These are phyloP conservation scores for Gymnocephalus cernua DNA, from an alignment of 2,113 vertebrate species.

Conservation along the genomic window DNA sequence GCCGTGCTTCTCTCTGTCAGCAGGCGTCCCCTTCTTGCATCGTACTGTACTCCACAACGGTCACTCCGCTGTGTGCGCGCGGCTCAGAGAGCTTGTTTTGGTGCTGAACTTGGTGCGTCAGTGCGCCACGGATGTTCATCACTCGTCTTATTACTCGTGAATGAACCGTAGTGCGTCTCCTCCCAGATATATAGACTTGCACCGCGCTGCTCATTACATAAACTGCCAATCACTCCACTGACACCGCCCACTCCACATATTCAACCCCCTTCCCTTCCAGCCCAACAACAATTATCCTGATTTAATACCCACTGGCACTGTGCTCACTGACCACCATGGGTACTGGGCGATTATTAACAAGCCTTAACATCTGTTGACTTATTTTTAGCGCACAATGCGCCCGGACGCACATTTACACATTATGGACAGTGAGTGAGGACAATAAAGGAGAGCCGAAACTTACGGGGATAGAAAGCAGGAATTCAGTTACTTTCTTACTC, in stretches of 20 bases:
- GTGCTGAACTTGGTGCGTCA: slow-evolving; percentile 73
- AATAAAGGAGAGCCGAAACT: slow-evolving; percentile 42
- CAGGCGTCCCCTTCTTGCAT: slow-evolving; percentile 71
- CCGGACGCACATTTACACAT: slow-evolving; percentile 31
- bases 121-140: slow-evolving; percentile 72
- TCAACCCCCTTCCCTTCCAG: slow-evolving; percentile 79
- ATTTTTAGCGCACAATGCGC: slow-evolving; percentile 80
- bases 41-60: slow-evolving; percentile 81
- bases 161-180: slow-evolving; percentile 77
- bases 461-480: slow-evolving; percentile 34
- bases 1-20: slow-evolving; percentile 62
- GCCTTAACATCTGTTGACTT: slow-evolving; percentile 86
- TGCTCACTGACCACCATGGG: slow-evolving; percentile 72
- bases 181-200: slow-evolving; percentile 91
- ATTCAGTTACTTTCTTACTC: slow-evolving; percentile 61
- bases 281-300: slow-evolving; percentile 86
- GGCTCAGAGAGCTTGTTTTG: slow-evolving; percentile 70
- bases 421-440: slow-evolving; percentile 32
- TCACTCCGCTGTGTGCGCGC: slow-evolving; percentile 63
- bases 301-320: slow-evolving; percentile 85
- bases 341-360: slow-evolving; percentile 85
- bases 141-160: slow-evolving; percentile 81
- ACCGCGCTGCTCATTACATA: slow-evolving; percentile 88
- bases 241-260: slow-evolving; percentile 88
- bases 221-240: slow-evolving; percentile 88